Base-by-base conservation (phyloP, 2,113 vertebrate genomes). In the Silurus glanis region DNA sequence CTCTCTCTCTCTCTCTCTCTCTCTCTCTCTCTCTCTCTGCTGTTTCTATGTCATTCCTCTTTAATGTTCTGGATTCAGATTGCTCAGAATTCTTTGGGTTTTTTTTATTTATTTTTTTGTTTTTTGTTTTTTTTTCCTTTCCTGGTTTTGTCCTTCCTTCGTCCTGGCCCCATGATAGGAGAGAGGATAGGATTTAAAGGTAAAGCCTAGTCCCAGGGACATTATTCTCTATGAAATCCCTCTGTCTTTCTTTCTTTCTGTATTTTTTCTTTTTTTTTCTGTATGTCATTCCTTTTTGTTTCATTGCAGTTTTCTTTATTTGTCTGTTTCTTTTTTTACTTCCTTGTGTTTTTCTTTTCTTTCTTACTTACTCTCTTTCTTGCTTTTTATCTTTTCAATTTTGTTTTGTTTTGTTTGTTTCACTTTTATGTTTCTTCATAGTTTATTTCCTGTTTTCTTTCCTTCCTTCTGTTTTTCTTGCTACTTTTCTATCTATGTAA, bases 61-160 rank as follows among this genome's bases (percentile, higher is more conserved):
- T 49, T 83, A 80, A 89, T 69, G 82, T 89, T 84, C 64, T 71
- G 74, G 85, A 86, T 85, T 88, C 71, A 85, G 37, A 85, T 78
- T 88, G 85, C 87, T 90, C 91, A 93, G 86, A 93, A 49, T 88
- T 85, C 92, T 92, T 93, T 92, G 90, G 91, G 92, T 91, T 90
- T 90, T 90, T 87, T 93, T 90, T 88, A 92, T 90, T 93, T 92
- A 91, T 93, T 89, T 84, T 97, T 96, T 86, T 91, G 91, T 93
- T 88, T 88, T 92, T 93, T 49, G n/a, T 69, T 64, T 67, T 89
- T 92, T 92, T 90, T 94, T 93, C 92, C 93, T 91, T 88, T 97
- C 96, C 97, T 96, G 96, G 95, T 97, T 97, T 97, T 97, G 96
- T 97, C 97, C 97, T 97, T 93, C 91, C 93, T 93, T 93, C 91